Conservation (phyloP, 2,888 invertebrate species). For the Sarcophaga variegata region DNA sequence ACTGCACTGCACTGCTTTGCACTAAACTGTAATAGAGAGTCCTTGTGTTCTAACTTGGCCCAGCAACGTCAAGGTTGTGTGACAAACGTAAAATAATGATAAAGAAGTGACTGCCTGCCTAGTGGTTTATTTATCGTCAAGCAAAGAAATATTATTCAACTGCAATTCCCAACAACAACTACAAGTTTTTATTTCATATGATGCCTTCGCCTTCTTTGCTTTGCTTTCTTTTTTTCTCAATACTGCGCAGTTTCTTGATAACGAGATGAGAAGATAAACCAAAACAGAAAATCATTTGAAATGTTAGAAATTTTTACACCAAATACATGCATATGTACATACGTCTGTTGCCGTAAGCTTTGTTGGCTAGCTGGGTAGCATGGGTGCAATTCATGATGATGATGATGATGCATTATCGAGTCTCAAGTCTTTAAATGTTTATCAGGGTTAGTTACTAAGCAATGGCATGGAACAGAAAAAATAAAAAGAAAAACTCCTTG, state of each 20-base stretch:
- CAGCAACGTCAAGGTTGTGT: slow-evolving; percentile 65
- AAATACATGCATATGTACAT: no score
- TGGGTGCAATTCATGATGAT: not conserved
- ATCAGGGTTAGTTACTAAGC: slow-evolving; percentile 67
- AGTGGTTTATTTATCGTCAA: no score
- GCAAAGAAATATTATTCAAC: slow-evolving; percentile 34
- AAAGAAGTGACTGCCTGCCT: no score
- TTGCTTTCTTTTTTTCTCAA: slow-evolving; percentile 55
- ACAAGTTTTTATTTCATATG: no score
- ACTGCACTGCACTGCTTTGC: no score
- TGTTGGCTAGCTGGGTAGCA: not conserved
- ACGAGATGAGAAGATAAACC: slow-evolving; percentile 45
- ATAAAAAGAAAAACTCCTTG: not conserved
- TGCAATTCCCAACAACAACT: not conserved
- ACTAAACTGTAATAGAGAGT: not conserved
- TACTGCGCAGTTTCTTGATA: slow-evolving; percentile 58
- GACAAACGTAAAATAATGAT: slow-evolving; percentile 45
- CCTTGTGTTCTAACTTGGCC: slow-evolving; percentile 52
- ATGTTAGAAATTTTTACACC: slow-evolving; percentile 13
- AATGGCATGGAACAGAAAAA: not conserved
- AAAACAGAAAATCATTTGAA: slow-evolving; percentile 34
- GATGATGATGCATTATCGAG: slow-evolving; percentile 8
- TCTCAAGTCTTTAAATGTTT: slow-evolving; percentile 63
- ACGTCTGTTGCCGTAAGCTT: slow-evolving; percentile 15
- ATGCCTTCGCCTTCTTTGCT: not conserved